Evolutionary conservation across 2,113 vertebrate species (phyloP), one percentile per base, ranked within the genome.

Genomic region (Oncorhynchus clarkii): DNA sequence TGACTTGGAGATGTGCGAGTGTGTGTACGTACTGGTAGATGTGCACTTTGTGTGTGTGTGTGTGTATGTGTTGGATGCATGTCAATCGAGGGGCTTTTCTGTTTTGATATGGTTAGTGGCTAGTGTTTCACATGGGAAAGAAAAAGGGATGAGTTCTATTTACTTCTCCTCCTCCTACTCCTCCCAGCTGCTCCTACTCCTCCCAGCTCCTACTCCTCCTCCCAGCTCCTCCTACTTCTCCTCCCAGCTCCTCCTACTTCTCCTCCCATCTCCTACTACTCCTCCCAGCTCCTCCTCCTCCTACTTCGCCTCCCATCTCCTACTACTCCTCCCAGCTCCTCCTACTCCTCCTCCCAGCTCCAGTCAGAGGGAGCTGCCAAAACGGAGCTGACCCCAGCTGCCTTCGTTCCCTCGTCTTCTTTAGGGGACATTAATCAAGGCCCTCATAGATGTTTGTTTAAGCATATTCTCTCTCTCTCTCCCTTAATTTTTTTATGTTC

Each of bases 351-450:
- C 60, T 80, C 68, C 2, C 12, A 82, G 70, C 68, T 80, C 83
- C 5, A 27, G 82, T 70, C 72, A 81, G 60, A 84, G 59, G 67
- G 72, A 76, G 82, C 84, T 88, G 91, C 88, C 84, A 80, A 82
- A 12, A 69, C 45, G 16, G 51, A 27, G 59, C 67, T 31, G 51
- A 84, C 66, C 76, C 86, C 87, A 73, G 81, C 87, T 89, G 87
- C 89, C 89, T 90, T 90, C 88, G 88, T 90, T 89, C 85, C 84
- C 75, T 76, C 75, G 72, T 78, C 78, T 86, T 73, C 75, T 78
- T 81, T 71, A 79, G 84, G 83, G 82, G 80, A 76, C 78, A 84
- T 72, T 62, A 71, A 80, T 70, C 72, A 78, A 82, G 75, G 70
- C 78, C 75, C 64, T 67, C 78, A 59, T 66, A 73, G 14, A 67